Evolutionary conservation across 2,888 invertebrate species (phyloP).

Genomic region (Morinoia aosen): DNA sequence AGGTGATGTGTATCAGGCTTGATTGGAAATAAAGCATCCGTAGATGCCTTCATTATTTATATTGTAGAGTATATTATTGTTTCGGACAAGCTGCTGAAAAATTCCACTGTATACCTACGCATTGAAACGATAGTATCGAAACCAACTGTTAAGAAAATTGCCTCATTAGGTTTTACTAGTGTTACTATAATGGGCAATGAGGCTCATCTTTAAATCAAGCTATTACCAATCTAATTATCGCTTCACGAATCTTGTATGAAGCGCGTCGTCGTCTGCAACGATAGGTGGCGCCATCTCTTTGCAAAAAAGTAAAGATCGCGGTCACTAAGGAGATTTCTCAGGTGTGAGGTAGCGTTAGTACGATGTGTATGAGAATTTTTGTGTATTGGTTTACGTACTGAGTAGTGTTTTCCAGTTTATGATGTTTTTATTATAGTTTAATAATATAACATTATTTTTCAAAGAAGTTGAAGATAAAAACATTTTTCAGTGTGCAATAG

Average conservation of each 20-base stretch:
- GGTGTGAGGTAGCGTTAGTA: not conserved
- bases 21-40: no score
- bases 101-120: no score
- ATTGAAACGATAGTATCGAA: no score
- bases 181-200: no score
- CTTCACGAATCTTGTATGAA: not conserved
- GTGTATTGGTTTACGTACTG: not conserved
- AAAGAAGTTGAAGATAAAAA: not conserved
- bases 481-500: not conserved
- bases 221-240: no score
- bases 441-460: not conserved
- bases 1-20: no score
- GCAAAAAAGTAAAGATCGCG: not conserved
- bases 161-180: no score
- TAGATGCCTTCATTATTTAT: no score
- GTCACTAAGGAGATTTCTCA: constrained; percentile 44
- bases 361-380: not conserved
- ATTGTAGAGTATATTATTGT: no score
- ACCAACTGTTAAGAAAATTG: no score
- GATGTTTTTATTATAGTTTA: not conserved
- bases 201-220: no score
- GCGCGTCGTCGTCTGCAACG: constrained; percentile 33
- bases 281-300: constrained; percentile 14
- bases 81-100: no score
- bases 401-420: not conserved